phyloP scores from a whole-genome alignment of 2,888 invertebrate species.

The Sinodicranocentrus sp. region DNA sequence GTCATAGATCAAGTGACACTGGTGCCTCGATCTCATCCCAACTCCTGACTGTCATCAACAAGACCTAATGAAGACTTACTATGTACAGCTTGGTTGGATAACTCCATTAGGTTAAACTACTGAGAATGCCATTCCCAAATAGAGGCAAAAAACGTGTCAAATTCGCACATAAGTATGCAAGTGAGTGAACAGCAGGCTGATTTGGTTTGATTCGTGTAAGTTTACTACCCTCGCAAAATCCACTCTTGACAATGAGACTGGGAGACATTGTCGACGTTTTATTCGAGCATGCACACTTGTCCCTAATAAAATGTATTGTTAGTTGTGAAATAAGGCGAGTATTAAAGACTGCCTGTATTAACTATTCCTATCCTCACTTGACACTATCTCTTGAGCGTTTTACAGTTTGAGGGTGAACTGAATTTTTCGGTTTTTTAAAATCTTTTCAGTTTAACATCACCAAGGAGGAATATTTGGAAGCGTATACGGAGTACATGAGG shows the following conservation, averaged over 20 bases:
- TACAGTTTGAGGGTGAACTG: not conserved
- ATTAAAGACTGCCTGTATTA: not conserved
- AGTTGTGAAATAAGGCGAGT: not conserved
- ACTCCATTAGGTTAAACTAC: not conserved
- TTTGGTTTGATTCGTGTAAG: not conserved
- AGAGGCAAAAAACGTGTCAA: not conserved
- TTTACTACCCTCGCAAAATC: not conserved
- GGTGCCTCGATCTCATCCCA: no score
- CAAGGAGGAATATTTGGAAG: slow-evolving; percentile 74
- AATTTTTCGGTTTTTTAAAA: slow-evolving; percentile 1
- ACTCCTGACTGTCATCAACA: no score
- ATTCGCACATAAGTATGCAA: not conserved
- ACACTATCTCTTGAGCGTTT: not conserved
- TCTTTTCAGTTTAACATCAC: slow-evolving; percentile 73
- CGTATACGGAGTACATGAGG: slow-evolving; percentile 74
- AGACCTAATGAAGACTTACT: no score
- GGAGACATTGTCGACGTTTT: not conserved
- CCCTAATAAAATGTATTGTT: slow-evolving; percentile 11
- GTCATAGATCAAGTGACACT: no score
- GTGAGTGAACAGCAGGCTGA: not conserved
- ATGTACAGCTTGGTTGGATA: not conserved
- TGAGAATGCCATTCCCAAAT: not conserved
- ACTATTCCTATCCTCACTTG: not conserved
- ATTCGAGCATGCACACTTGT: not conserved
- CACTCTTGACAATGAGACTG: not conserved